Conservation (phyloP, 2,888 invertebrate genomes). For the Troides aeacus region DNA sequence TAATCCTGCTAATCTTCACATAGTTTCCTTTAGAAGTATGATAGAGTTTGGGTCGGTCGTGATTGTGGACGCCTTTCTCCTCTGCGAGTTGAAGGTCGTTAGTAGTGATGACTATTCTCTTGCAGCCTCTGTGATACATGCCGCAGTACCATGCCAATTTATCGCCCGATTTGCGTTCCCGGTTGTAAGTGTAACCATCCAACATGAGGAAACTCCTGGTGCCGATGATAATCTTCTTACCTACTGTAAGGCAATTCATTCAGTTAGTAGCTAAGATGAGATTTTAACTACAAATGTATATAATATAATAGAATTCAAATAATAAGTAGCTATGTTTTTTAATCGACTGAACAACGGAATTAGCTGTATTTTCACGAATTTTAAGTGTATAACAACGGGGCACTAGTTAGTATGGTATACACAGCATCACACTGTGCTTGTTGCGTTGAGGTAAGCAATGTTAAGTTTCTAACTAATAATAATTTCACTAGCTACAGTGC, state of each 20-base stretch:
- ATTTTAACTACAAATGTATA: no score
- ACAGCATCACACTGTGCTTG: no score
- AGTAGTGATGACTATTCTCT: slow-evolving; percentile 33
- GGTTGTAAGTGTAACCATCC: slow-evolving; percentile 41
- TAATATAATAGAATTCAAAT: no score
- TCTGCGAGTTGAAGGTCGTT: slow-evolving; percentile 26
- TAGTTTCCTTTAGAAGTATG: slow-evolving; percentile 32
- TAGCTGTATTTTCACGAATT: no score
- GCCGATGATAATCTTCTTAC: slow-evolving; percentile 27
- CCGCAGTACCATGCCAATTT: slow-evolving; percentile 42
- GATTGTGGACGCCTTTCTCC: slow-evolving; percentile 34
- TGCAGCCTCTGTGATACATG: slow-evolving; percentile 43
- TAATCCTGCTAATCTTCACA: slow-evolving; percentile 15
- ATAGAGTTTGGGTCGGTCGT: slow-evolving; percentile 32
- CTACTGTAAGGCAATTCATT: slow-evolving; percentile 12
- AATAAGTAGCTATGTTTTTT: no score
- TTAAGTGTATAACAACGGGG: no score
- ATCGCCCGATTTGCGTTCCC: slow-evolving; percentile 33
- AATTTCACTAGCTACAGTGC: no score
- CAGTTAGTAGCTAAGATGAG: neutral
- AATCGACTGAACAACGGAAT: no score
- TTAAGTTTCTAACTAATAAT: no score
- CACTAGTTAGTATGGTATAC: no score
- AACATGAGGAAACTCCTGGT: slow-evolving; percentile 25
- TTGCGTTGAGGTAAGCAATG: no score